Conservation (phyloP, 2,888 invertebrate species). For the Xanthostigma xanthostigma region DNA sequence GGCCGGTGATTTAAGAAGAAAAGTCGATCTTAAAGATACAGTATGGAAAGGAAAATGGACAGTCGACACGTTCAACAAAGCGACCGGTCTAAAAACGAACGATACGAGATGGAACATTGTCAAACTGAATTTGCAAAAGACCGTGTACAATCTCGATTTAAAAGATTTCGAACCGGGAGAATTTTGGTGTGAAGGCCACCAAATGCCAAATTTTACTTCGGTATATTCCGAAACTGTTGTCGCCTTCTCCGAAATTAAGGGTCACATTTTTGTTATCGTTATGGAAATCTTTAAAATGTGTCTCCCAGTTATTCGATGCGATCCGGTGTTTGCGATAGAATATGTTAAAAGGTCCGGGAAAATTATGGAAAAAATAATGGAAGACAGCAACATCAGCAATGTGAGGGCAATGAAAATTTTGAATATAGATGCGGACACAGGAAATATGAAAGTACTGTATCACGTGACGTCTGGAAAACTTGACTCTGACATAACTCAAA, state of each 20-base stretch:
- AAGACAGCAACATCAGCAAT: constrained; percentile 27
- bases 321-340: constrained; percentile 1
- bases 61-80: constrained; percentile 6
- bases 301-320: constrained; percentile 13
- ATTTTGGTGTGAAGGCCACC: constrained; percentile 50
- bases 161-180: constrained; percentile 36
- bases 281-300: constrained; percentile 14
- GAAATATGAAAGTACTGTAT: constrained; percentile 25
- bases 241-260: constrained; percentile 26
- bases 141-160: constrained; percentile 35
- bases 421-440: constrained; percentile 20
- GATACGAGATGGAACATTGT: constrained; percentile 3
- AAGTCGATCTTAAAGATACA: constrained; percentile 29
- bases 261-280: constrained; percentile 18
- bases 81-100: constrained; percentile 5
- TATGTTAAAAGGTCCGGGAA: constrained; percentile 11
- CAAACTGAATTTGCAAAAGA: constrained; percentile 8
- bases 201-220: constrained; percentile 32
- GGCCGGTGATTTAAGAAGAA: constrained; percentile 31
- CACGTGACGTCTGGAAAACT: constrained; percentile 26
- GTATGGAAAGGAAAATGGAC: constrained; percentile 15
- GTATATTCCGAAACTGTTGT: constrained; percentile 34
- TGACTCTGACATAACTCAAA: too few relatives aligned
- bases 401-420: constrained; percentile 38
- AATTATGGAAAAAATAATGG: constrained; percentile 20